Evolutionary conservation across 2,113 vertebrate genomes (phyloP), one percentile per base, ranked within the genome.

Genomic region (Crotophaga sulcirostris): DNA sequence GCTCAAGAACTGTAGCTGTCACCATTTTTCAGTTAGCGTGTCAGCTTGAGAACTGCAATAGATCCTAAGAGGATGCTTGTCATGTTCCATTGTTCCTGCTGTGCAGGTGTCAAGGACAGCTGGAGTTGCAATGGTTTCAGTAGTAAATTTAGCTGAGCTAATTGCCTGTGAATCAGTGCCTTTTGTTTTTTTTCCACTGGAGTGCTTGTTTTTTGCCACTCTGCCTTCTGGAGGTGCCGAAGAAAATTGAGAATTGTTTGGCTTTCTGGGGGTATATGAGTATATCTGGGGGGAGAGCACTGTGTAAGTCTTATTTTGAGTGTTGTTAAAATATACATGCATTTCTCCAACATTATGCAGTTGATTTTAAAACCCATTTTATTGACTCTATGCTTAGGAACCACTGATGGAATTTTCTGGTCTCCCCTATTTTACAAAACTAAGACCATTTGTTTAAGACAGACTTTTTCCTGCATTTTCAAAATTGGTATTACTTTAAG

Each of bases 81-180:
- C 89, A 84, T 92, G 91, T 92, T 60, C 83, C 83, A 40, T 90
- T 95, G 89, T 94, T 76, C 80, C 94, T 86, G 72, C 90, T 70
- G 7, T 86, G 91, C 95, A 95, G 91, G 96, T 97, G 94, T 95
- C 94, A 78, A 87, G 91, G 89, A 92, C 95, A 97, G 94, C 95
- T 97, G 95, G 83, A 88, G 76, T 55, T 84, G 86, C 94, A 81
- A 1, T 84, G 76, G 84, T 49, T 93, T 81, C 76, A 28, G 79
- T 52, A 92, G 96, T 86, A 90, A 95, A 95, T 95, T 89, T 95
- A 93, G 80, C 93, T 67, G 64, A 67, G 94, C 89, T 95, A 95
- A 97, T 93, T 97, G 76, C 80, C 13, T 56, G 36, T 86, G 91
- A 97, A 95, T 96, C 89, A 94, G 76, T 81, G 91, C 52, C 89